Base-by-base conservation (phyloP, 2,888 invertebrate species). In the Agonum fuliginosum region DNA sequence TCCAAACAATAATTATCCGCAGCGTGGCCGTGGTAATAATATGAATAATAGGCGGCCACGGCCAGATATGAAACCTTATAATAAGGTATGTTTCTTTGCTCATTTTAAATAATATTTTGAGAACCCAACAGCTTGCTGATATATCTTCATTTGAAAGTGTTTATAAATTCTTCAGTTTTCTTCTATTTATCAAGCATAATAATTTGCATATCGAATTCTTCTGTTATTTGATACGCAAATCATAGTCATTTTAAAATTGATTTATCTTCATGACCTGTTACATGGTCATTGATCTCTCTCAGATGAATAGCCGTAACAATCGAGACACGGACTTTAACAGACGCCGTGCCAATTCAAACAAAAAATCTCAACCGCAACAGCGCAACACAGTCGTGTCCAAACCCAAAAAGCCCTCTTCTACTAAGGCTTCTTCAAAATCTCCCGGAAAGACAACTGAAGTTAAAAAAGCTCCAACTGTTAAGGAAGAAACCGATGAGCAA, bases 1-100 rank as follows among this genome's bases (percentile, higher is more conserved):
- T 46, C 37, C 37, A 37, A 67, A 67, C 27, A 58, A 37, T 51
- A 70, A 77, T 54, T 70, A 70, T 58, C 58, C 70, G 14, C 77
- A 54, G 4, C 30, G 75, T 67, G 67, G 75, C 20, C 77, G 54
- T 48, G 77, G 43, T 58, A 43, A 58, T 34, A 65, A 58, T 34
- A 65, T 62, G 62, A 73, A 34, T 51, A 74, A 75, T 14, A 69
- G 77, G 58, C 51, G 77, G 17, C 41, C 67, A 48, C 76, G 54
- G 17, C 46, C 67, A 17, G 76, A 48, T 17, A 69, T 67, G 76
- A 76, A 70, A 70, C 77, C 77, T 70, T 77, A 70, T 58, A 77
- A 77, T 58, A 77, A 77, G 77, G 77, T 77, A 77, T 70, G 70
- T 77, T 77, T 51, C 51, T 54, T n/a, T 27, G 12, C 20, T 67